These are phyloP conservation scores for Heliconius hortense DNA, from an alignment of 2,888 invertebrate genomes.

Conservation along the genomic window DNA sequence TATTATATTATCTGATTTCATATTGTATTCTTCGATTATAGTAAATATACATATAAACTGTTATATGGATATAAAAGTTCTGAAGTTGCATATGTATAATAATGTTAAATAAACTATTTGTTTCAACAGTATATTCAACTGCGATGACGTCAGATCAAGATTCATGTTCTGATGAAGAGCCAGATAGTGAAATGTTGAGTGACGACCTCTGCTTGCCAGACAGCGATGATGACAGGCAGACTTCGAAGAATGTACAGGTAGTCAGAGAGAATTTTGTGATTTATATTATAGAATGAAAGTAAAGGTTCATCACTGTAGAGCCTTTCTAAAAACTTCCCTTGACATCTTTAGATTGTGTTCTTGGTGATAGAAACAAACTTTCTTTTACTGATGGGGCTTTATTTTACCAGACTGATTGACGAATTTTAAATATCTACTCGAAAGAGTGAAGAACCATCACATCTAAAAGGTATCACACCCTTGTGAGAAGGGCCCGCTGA, in stretches of 20 bases:
- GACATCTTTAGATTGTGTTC: too few relatives aligned
- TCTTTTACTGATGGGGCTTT: too few relatives aligned
- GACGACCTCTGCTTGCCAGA: slow-evolving; percentile 90
- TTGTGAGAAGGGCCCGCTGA: too few relatives aligned
- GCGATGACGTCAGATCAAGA: slow-evolving; percentile 76
- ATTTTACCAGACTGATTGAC: too few relatives aligned
- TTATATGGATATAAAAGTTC: not conserved
- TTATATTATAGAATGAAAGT: not conserved
- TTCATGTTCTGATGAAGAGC: slow-evolving; percentile 77
- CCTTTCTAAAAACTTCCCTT: too few relatives aligned
- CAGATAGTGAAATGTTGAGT: slow-evolving; percentile 82
- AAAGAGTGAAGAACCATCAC: too few relatives aligned
- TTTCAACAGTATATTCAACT: slow-evolving; percentile 51
- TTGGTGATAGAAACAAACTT: too few relatives aligned
- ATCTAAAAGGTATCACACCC: too few relatives aligned
- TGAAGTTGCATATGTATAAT: not conserved
- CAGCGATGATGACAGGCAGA: slow-evolving; percentile 87
- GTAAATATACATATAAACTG: too few relatives aligned
- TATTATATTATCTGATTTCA: too few relatives aligned
- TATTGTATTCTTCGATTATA: too few relatives aligned
- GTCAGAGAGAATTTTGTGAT: not conserved
- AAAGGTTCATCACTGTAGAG: not conserved
- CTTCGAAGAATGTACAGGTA: slow-evolving; percentile 60
- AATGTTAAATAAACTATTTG: not conserved
- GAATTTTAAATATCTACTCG: too few relatives aligned